Base-by-base conservation (phyloP, 2,797 vertebrate genomes). In the Nannoperca obscura region DNA sequence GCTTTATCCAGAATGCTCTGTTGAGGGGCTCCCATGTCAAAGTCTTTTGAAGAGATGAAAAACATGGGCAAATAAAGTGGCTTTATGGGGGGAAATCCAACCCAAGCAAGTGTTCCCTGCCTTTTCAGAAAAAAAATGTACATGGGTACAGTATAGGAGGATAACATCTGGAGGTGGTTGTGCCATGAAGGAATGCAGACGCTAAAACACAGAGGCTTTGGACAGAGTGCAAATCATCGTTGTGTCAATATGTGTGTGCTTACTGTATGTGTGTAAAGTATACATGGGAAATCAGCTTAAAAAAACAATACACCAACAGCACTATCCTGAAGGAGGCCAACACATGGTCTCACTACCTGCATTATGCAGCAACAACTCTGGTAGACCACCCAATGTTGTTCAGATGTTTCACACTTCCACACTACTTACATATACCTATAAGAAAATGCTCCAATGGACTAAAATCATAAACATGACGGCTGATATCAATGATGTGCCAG, bases 141-240 rank as follows among this genome's bases (percentile, higher is more conserved):
- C 68, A 76, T 69, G 78, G 73, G 81, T 89, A 84, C 63, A 82
- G 72, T 75, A 73, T 47, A 74, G 70, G 67, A 86, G 65, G 69
- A 65, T 30, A 84, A 91, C 88, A 92, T 93, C 91, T 93, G 84
- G 90, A 92, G 83, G 71, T 76, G 78, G 80, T 92, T 92, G 86
- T 93, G 86, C 76, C 71, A 88, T 77, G 72, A 90, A 78, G 81
- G 83, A 92, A 93, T 89, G 82, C 78, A 92, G 80, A 71, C 40
- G 34, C 63, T 64, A 63, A 77, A 80, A 86, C 50, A 77, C 32
- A 4, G 61, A 80, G 59, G 69, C 69, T 84, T 80, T 74, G 60
- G 69, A 84, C 24, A 55, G 55, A 82, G 75, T 67, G 67, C 57
- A 80, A 64, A 75, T 53, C 77, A 85, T 86, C 77, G 71, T 69